Conservation (phyloP, 23 tunicate species). For the Ascidia mentula region DNA sequence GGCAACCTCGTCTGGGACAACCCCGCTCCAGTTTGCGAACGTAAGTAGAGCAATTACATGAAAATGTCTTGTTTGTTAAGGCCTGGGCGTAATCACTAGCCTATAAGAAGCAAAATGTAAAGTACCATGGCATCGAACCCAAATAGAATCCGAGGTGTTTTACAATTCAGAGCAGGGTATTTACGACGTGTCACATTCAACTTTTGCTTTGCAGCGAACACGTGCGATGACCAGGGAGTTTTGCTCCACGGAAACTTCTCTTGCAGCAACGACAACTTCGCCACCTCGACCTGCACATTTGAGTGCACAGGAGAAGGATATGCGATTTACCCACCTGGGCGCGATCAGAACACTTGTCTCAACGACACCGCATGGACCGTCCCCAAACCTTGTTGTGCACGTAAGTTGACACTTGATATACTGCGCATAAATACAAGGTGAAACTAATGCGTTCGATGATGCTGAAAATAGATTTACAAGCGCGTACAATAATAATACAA, state of each 20-base stretch:
- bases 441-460: no score
- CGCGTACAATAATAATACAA: no score
- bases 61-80: background rate
- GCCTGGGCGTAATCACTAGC: no score
- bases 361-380: slow-evolving; percentile 46
- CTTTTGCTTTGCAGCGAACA: slow-evolving; percentile 41
- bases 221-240: slow-evolving; percentile 34
- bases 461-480: no score
- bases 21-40: slow-evolving; percentile 61
- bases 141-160: no score
- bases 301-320: slow-evolving; percentile 44
- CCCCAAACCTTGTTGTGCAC: slow-evolving; percentile 50
- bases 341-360: slow-evolving; percentile 40
- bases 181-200: no score
- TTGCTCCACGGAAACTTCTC: slow-evolving; percentile 21
- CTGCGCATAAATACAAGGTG: no score
- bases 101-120: no score
- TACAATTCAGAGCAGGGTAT: no score
- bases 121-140: no score
- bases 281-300: slow-evolving; percentile 36
- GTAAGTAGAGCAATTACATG: slow-evolving; percentile 51
- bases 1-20: slow-evolving; percentile 45
- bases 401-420: no score
- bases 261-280: slow-evolving; percentile 20
- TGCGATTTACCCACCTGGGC: slow-evolving; percentile 28